phyloP scores from a whole-genome alignment of 2,113 vertebrate genomes.

The Xiphorhynchus elegans region DNA sequence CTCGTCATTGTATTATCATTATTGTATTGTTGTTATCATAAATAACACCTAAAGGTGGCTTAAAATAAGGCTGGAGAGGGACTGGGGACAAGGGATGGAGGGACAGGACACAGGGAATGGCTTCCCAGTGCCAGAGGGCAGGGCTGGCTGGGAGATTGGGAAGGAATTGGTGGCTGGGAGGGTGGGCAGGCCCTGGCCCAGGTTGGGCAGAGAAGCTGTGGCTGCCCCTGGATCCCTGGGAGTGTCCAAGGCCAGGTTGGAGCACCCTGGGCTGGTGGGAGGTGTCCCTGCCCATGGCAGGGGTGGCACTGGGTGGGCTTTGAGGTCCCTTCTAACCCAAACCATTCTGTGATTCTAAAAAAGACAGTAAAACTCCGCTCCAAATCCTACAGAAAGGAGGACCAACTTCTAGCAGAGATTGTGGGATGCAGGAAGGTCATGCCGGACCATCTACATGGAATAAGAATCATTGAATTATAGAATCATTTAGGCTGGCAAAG shows the following conservation, averaged over 20 bases:
- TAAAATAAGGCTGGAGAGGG: background rate
- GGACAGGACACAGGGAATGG: background rate
- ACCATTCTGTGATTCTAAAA: background rate
- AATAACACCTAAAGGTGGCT: background rate
- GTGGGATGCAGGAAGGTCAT: background rate
- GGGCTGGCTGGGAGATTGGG: background rate
- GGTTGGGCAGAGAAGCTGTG: background rate
- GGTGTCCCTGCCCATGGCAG: background rate
- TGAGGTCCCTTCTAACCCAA: background rate
- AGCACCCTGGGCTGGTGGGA: background rate
- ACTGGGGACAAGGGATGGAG: background rate
- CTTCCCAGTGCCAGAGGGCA: background rate
- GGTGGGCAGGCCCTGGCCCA: background rate
- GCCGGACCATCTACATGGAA: accelerated
- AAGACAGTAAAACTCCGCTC: background rate
- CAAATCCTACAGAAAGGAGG: background rate
- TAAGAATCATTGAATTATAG: background rate
- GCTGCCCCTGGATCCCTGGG: background rate
- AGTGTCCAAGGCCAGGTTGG: background rate
- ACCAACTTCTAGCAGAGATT: background rate
- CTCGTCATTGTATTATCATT: background rate
- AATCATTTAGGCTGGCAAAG: background rate
- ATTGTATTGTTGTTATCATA: background rate
- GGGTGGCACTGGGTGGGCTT: background rate
- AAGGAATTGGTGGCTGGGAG: background rate